These are phyloP conservation scores for Corythornis cristatus DNA, from an alignment of 2,113 vertebrate species.

Conservation along the genomic window DNA sequence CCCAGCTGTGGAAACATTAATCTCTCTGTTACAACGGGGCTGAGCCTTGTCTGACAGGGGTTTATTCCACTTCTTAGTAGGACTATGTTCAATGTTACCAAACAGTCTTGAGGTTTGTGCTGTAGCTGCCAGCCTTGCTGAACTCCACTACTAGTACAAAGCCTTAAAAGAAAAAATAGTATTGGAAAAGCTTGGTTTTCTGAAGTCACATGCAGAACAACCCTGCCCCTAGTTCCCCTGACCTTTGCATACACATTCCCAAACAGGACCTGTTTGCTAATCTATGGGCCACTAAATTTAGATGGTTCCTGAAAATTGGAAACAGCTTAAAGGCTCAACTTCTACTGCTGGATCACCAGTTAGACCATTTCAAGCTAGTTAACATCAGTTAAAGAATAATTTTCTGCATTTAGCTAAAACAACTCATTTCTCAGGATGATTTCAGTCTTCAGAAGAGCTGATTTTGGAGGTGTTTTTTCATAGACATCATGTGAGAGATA, in stretches of 20 bases:
- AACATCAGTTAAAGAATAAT: not conserved
- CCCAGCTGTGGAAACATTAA: not conserved
- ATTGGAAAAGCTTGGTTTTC: not conserved
- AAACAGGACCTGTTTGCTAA: not conserved
- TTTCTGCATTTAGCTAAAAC: not conserved
- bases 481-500: not conserved
- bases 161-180: not conserved
- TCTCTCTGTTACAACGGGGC: not conserved
- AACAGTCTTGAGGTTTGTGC: fast-evolving
- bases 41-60: not conserved
- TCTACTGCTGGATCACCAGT: not conserved
- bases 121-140: not conserved
- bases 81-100: not conserved
- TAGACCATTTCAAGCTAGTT: not conserved
- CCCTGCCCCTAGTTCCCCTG: not conserved
- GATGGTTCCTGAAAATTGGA: not conserved
- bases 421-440: not conserved
- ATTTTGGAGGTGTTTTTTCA: not conserved
- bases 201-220: not conserved
- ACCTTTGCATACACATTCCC: not conserved
- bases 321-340: fast-evolving
- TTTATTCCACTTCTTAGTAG: not conserved
- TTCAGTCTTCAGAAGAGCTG: not conserved
- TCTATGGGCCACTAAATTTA: not conserved
- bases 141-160: not conserved